Percentiles rank a stretch among this genome's conserved stretches.
Evolutionary conservation across 2,888 invertebrate species (phyloP).

Genomic region (Aporophyla nigra): DNA sequence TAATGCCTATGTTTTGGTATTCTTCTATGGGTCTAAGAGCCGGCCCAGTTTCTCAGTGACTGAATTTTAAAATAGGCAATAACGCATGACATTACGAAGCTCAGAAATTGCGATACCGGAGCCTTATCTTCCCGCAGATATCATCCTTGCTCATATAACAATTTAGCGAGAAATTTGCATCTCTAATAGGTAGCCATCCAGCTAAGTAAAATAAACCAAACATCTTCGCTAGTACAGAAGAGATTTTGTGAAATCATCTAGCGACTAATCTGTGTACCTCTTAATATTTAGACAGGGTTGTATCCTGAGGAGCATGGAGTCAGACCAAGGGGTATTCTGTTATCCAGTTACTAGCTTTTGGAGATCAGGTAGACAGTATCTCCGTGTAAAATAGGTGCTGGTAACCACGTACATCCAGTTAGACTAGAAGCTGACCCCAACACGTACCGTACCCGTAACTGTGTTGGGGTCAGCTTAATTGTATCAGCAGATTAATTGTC

Average conservation of each 20-base stretch:
- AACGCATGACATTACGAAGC: neutral
- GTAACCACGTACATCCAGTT: no score
- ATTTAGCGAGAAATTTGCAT: neutral
- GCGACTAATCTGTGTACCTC: neutral
- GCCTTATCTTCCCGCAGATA: neutral
- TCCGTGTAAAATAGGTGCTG: no score
- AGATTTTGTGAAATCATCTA: neutral
- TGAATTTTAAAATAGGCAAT: neutral
- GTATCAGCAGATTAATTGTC: no score
- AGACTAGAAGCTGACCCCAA: no score
- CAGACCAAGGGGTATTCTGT: no score
- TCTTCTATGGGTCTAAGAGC: neutral
- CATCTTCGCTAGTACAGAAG: neutral
- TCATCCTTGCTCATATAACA: neutral
- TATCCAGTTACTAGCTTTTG: no score
- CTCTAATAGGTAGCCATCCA: neutral
- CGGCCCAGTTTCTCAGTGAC: neutral
- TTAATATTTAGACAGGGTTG: neutral
- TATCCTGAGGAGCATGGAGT: neutral
- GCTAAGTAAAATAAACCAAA: neutral
- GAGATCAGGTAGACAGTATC: no score
- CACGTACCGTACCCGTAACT: no score
- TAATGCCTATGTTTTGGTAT: neutral
- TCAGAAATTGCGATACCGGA: neutral
- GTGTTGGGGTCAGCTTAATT: no score